A percentile compares a stretch with the other conserved stretches of the same genome.
phyloP scores from a whole-genome alignment of 2,888 invertebrate genomes.

The Melangyna quadrimaculata region DNA sequence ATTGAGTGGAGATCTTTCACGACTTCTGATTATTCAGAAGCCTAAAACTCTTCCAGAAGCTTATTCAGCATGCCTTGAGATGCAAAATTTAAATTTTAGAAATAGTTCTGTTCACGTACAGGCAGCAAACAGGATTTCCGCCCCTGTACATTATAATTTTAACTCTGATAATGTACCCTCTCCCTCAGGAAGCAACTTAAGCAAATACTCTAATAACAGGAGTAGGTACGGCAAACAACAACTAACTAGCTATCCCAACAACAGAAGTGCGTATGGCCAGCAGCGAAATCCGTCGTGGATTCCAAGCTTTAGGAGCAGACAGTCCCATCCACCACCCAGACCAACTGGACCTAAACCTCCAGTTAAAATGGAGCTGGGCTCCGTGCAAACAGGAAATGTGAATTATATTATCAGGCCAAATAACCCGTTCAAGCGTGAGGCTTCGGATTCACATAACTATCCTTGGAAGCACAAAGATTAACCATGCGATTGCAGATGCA shows the following conservation, averaged over 20 bases:
- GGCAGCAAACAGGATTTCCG: neutral
- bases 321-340: neutral
- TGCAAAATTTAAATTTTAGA: too few species aligned
- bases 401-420: constrained; percentile 2
- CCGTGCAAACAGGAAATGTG: neutral
- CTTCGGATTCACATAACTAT: neutral
- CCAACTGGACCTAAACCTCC: constrained; percentile 10
- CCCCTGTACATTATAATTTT: constrained; percentile 6
- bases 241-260: neutral
- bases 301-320: neutral
- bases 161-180: neutral
- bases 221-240: neutral
- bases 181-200: neutral
- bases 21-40: too few species aligned
- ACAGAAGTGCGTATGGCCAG: neutral
- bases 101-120: too few species aligned
- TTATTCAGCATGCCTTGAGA: too few species aligned
- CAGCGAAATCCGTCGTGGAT: neutral
- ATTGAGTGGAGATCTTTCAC: too few species aligned
- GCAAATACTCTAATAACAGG: neutral
- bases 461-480: constrained; percentile 12
- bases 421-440: constrained; percentile 19
- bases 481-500: neutral
- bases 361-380: constrained; percentile 19
- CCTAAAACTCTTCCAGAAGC: too few species aligned